phyloP scores from a whole-genome alignment of 2,797 vertebrate genomes.

The Argentina silus region DNA sequence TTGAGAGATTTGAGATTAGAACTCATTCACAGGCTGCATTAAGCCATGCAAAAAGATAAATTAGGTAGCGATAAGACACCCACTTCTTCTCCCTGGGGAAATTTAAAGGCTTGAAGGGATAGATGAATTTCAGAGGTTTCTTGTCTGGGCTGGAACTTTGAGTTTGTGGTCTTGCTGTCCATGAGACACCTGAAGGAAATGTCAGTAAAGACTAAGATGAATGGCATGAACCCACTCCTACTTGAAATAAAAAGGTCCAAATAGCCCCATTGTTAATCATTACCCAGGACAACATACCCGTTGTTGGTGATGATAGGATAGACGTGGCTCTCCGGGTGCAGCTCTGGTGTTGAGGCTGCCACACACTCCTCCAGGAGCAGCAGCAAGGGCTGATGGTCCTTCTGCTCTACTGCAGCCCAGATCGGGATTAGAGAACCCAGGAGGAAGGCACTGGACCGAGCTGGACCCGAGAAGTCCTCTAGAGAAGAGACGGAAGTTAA shows the following conservation, averaged over 20 bases:
- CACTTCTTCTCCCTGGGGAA: constrained; percentile 65
- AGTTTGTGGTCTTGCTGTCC: constrained; percentile 68
- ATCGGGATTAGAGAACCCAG: constrained; percentile 74
- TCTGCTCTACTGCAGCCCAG: constrained; percentile 72
- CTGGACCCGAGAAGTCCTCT: constrained; percentile 73
- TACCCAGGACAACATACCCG: constrained; percentile 68
- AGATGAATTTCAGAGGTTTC: constrained; percentile 63
- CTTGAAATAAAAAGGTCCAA: too few relatives aligned
- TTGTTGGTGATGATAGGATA: constrained; percentile 77
- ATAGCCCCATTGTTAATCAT: too few relatives aligned
- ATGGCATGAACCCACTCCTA: too few relatives aligned
- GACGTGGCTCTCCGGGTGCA: constrained; percentile 33
- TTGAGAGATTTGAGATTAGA: neutral
- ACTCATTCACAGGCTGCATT: neutral
- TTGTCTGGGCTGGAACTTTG: constrained; percentile 68
- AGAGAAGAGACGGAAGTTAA: neutral
- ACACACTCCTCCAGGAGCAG: constrained; percentile 82
- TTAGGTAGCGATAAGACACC: constrained; percentile 25
- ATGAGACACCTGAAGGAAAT: constrained; percentile 71
- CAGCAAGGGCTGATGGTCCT: constrained; percentile 69
- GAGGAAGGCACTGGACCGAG: constrained; percentile 54
- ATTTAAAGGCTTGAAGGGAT: constrained; percentile 76
- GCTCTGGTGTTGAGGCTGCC: constrained; percentile 35
- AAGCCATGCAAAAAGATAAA: neutral
- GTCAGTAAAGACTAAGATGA: neutral